A percentile compares a stretch with the other conserved stretches of the same genome.
These are phyloP conservation scores for Orchestia grillus DNA, from an alignment of 1,140 invertebrate species.

Conservation along the genomic window DNA sequence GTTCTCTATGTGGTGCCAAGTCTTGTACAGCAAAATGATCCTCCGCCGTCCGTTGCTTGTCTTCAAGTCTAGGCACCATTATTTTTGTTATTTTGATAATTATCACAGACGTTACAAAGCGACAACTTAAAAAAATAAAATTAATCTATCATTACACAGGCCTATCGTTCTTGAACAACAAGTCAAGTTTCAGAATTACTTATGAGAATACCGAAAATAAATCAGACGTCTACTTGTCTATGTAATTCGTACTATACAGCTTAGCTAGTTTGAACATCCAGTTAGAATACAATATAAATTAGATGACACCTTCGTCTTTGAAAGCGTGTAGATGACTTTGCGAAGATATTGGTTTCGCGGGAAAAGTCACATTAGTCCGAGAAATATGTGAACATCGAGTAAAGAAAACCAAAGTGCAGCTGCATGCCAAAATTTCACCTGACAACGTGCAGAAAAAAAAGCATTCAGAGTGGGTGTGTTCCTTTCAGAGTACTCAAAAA, in stretches of 20 bases:
- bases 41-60: not conserved
- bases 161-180: not conserved
- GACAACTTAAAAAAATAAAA: not conserved
- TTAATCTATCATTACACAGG: not conserved
- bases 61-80: not conserved
- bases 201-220: not conserved
- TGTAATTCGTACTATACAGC: not conserved
- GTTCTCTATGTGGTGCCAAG: too few relatives aligned
- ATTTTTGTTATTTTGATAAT: not conserved
- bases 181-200: not conserved
- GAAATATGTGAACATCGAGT: not conserved
- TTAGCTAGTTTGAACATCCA: not conserved
- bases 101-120: not conserved
- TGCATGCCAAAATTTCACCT: not conserved
- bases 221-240: not conserved
- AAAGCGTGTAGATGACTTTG: not conserved
- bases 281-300: not conserved
- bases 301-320: not conserved
- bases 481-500: too few relatives aligned
- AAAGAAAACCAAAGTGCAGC: not conserved
- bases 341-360: not conserved
- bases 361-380: not conserved
- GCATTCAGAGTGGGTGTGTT: too few relatives aligned
- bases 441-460: too few relatives aligned
- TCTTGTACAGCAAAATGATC: not conserved